These are phyloP conservation scores for Calliopum simillimum DNA, from an alignment of 2,888 invertebrate species.

Conservation along the genomic window DNA sequence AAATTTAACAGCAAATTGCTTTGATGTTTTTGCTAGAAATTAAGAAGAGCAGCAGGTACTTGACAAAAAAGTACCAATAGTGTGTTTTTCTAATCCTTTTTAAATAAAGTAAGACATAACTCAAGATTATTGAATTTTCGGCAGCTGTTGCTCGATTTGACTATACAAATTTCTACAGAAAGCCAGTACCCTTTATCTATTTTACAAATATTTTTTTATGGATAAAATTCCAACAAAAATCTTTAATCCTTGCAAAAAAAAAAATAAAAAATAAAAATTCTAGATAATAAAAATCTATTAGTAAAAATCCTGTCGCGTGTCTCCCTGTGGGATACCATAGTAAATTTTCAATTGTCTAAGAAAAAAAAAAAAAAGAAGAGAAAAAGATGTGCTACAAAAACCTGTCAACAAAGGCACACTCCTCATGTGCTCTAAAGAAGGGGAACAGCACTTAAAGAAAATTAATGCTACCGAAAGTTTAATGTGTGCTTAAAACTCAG, in stretches of 20 bases:
- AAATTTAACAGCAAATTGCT: not conserved
- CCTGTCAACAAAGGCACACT: not conserved
- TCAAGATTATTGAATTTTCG: too few relatives aligned
- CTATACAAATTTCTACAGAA: too few relatives aligned
- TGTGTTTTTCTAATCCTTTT: too few relatives aligned
- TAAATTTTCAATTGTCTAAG: not conserved
- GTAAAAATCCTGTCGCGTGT: not conserved
- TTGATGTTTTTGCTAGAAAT: not conserved
- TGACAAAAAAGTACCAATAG: too few relatives aligned
- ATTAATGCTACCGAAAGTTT: not conserved
- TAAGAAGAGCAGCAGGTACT: too few relatives aligned
- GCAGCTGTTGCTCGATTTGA: too few relatives aligned
- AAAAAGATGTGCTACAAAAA: not conserved
- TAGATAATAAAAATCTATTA: not conserved
- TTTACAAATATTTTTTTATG: too few relatives aligned
- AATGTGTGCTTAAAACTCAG: not conserved
- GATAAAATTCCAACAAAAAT: too few relatives aligned
- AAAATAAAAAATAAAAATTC: not conserved
- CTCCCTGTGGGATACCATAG: not conserved
- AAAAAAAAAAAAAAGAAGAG: not conserved
- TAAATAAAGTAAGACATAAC: too few relatives aligned
- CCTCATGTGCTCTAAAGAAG: too few relatives aligned
- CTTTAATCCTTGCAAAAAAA: not conserved
- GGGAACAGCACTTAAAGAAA: conserved; percentile 7
- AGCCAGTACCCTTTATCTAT: too few relatives aligned